phyloP scores from a whole-genome alignment of 1,140 invertebrate genomes.

The Bombus vancouverensis region DNA sequence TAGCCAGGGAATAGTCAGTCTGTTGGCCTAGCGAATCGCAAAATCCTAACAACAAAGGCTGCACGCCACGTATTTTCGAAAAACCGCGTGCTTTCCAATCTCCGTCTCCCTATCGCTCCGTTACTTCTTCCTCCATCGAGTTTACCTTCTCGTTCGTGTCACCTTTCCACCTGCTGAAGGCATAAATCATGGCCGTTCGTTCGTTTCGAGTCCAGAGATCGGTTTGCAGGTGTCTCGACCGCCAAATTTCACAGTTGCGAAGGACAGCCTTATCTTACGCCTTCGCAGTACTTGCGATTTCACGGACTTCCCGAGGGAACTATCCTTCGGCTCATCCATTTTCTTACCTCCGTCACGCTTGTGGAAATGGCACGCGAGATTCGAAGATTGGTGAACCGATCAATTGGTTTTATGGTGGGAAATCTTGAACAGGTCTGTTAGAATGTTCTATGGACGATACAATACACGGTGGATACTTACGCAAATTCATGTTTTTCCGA shows the following conservation, averaged over 20 bases:
- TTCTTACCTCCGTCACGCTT: too few relatives aligned
- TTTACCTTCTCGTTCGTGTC: slow-evolving; percentile 1
- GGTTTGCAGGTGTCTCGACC: slow-evolving; percentile 69
- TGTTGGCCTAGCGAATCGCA: slow-evolving; percentile 69
- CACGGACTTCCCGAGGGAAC: neutral
- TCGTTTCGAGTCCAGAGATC: slow-evolving; percentile 41
- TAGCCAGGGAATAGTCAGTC: slow-evolving; percentile 11
- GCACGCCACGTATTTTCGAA: slow-evolving; percentile 17
- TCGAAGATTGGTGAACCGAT: neutral
- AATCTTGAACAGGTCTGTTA: neutral
- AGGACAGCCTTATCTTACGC: neutral
- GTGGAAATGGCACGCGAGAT: neutral
- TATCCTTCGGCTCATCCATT: neutral
- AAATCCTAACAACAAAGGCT: slow-evolving; percentile 61
- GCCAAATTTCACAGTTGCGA: slow-evolving; percentile 48
- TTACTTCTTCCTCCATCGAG: too few relatives aligned
- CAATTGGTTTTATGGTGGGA: too few relatives aligned
- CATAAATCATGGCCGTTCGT: slow-evolving; percentile 71
- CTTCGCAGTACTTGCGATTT: slow-evolving; percentile 14
- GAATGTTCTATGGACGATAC: neutral
- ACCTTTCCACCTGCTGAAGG: slow-evolving; percentile 70
- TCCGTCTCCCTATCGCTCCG: neutral
- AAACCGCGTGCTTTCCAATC: slow-evolving; percentile 33
- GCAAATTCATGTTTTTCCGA: too few relatives aligned
- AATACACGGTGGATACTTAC: too few relatives aligned